Evolutionary conservation across 1,140 invertebrate genomes (phyloP).

Genomic region (Venustaconcha ellipsiformis): DNA sequence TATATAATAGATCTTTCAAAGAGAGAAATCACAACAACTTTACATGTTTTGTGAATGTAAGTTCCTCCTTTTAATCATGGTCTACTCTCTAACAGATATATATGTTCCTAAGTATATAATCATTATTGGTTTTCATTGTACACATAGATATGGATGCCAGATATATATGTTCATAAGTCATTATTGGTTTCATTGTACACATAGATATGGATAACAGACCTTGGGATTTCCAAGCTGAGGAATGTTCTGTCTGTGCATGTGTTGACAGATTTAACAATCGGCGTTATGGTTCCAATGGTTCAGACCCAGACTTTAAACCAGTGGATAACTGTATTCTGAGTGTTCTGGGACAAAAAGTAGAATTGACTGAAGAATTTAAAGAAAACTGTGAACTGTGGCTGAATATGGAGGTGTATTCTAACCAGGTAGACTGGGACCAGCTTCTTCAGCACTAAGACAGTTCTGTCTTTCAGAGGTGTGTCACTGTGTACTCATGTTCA

Average conservation of each 20-base stretch:
- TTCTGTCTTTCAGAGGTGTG: neutral
- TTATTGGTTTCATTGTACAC: neutral
- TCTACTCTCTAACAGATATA: too few relatives aligned
- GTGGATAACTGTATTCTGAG: constrained; percentile 89
- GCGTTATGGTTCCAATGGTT: constrained; percentile 77
- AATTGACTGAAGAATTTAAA: constrained; percentile 96
- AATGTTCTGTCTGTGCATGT: constrained; percentile 91
- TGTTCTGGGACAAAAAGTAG: constrained; percentile 79
- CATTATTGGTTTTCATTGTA: neutral
- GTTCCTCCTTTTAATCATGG: too few relatives aligned
- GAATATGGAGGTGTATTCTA: constrained; percentile 95
- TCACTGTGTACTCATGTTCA: too few relatives aligned
- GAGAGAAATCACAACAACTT: too few relatives aligned
- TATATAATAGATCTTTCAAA: too few relatives aligned
- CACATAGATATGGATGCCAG: too few relatives aligned
- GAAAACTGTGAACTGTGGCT: constrained; percentile 97
- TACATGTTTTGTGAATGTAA: too few relatives aligned
- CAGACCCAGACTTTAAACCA: constrained; percentile 80
- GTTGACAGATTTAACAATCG: constrained; percentile 97
- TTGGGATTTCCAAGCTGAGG: constrained; percentile 99
- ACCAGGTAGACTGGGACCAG: constrained; percentile 77
- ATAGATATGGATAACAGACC: constrained; percentile 72
- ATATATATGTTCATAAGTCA: too few relatives aligned
- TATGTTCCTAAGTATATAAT: too few relatives aligned
- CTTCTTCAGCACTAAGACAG: constrained; percentile 60